A percentile compares a stretch with the other conserved stretches of the same genome.
phyloP scores from a whole-genome alignment of 2,797 vertebrate species.

The Stomatorhinus walkeri region DNA sequence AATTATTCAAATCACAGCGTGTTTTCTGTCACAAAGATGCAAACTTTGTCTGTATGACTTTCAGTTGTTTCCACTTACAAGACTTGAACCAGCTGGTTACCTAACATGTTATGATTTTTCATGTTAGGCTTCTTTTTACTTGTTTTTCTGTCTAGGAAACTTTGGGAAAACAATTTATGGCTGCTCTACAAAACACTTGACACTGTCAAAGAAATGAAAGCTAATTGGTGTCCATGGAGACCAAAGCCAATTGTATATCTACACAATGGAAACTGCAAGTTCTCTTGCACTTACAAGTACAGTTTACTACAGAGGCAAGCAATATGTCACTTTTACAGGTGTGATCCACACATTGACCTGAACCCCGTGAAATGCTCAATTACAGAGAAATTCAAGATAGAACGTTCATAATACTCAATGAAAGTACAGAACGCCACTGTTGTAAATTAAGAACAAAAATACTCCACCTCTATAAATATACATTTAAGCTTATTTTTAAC shows the following conservation, averaged over 20 bases:
- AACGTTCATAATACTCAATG: background rate
- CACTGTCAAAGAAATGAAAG: constrained; percentile 60
- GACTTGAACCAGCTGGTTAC: constrained; percentile 26
- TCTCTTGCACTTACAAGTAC: constrained; percentile 56
- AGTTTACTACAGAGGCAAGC: constrained; percentile 15
- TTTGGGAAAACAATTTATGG: constrained; percentile 56
- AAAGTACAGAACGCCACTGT: constrained; percentile 37
- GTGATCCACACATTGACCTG: constrained; percentile 12
- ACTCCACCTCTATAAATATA: constrained; percentile 56
- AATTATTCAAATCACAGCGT: background rate
- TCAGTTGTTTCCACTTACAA: constrained; percentile 24
- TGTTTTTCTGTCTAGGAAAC: constrained; percentile 38
- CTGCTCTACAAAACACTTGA: constrained; percentile 51
- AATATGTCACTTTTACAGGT: constrained; percentile 13
- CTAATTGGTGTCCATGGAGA: constrained; percentile 67
- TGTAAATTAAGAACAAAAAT: constrained; percentile 37
- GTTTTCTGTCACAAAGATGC: constrained; percentile 1
- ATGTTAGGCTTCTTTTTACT: constrained; percentile 45
- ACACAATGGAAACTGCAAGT: constrained; percentile 54
- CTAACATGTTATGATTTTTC: constrained; percentile 41
- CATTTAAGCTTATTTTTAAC: constrained; percentile 66
- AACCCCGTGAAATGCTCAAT: constrained; percentile 13
- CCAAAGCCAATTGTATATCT: constrained; percentile 37
- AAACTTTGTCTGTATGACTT: constrained; percentile 2
- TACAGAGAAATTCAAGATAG: background rate